Percentiles rank a stretch among this genome's conserved stretches.
Evolutionary conservation across 2,113 vertebrate species (phyloP).

Genomic region (Chamaea fasciata): DNA sequence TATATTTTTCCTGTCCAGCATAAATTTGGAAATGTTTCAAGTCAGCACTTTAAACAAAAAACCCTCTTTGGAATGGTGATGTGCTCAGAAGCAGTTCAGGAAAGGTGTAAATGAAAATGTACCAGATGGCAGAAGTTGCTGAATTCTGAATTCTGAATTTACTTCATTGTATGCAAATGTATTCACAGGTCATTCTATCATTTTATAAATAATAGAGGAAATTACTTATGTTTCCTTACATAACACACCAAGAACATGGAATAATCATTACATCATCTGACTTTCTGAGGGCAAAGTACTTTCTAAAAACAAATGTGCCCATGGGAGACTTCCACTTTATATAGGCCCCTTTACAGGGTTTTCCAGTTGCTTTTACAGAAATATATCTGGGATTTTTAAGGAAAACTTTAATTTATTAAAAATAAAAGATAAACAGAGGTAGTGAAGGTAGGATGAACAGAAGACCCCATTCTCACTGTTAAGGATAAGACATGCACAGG

Average conservation of each 20-base stretch:
- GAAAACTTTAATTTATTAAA: neutral
- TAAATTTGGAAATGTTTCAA: neutral
- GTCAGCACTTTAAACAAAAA: constrained; percentile 29
- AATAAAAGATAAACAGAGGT: neutral
- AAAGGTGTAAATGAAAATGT: constrained; percentile 22
- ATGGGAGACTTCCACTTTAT: neutral
- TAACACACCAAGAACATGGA: neutral
- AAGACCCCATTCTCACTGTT: neutral
- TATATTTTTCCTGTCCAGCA: neutral
- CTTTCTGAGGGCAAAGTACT: neutral
- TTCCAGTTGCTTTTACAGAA: neutral
- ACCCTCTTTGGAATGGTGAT: neutral
- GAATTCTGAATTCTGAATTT: constrained; percentile 16
- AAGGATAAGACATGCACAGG: neutral
- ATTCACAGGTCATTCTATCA: neutral
- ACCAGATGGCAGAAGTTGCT: constrained; percentile 16
- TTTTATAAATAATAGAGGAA: constrained; percentile 21
- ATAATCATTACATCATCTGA: constrained; percentile 3
- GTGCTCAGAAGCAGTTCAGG: neutral
- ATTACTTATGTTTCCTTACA: neutral
- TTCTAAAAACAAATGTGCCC: neutral
- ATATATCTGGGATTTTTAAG: neutral
- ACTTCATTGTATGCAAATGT: neutral
- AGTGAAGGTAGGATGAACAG: neutral
- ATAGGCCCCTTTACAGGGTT: neutral